Base-by-base conservation (phyloP, 2,888 invertebrate species). In the Cryptus viduatorius region DNA sequence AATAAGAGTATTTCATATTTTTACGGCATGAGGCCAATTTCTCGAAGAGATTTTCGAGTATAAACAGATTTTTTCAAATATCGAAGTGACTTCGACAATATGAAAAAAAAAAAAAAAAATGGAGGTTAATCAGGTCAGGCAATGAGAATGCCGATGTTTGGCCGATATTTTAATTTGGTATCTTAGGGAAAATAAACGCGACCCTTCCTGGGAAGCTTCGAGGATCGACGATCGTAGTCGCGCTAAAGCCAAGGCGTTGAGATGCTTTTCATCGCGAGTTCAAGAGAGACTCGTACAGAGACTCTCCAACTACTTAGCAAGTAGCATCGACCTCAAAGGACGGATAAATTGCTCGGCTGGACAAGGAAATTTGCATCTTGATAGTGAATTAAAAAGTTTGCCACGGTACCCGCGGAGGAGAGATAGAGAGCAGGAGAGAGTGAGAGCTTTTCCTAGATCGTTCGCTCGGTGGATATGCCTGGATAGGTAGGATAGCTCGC, bases 301-400 rank as follows among this genome's bases (percentile, higher is more conserved):
- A 37, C 83, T 83, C 81, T 79, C 64, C 73, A 86, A 83, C 84
- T 85, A 86, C 88, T 90, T 89, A 87, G 85, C 84, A 88, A 90
- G 89, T 88, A 88, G 89, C 87, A 89, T 89, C 88, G 84, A 87
- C 86, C 88, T 90, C 88, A 87, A 90, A 90, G 88, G 88, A 88
- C 86, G 89, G 88, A 89, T 90, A 89, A 90, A 91, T 91, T 90
- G 88, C 88, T 86, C 86, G 86, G 79, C 86, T 89, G 87, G 88
- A 88, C 90, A 88, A 89, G 90, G 81, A 90, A 91, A 91, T 91
- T 91, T 90, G 90, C 91, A 91, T 91, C 89, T 91, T 91, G 90
- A 91, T 91, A 89, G 90, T 90, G 90, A 90, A 91, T 91, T 91
- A 90, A 91, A 91, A 91, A 91, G 89, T 91, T 91, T 89, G 84